These are phyloP conservation scores for Sinotaia quadrata DNA, from an alignment of 2,888 invertebrate genomes.

Conservation along the genomic window DNA sequence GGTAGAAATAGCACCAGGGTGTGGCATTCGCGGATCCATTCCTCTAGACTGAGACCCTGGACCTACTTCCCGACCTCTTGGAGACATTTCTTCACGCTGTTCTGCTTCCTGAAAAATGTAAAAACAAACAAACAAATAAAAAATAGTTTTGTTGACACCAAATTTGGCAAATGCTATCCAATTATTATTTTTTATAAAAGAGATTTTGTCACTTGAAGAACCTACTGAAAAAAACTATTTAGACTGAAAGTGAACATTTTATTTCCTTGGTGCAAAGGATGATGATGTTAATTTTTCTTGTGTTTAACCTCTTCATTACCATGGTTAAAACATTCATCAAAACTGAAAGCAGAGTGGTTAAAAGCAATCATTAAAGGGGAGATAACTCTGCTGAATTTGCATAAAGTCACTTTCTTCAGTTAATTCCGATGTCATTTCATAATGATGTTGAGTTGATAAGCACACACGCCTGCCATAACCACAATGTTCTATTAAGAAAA, in stretches of 20 bases:
- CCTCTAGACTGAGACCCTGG: constrained; percentile 46
- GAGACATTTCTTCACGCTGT: constrained; percentile 55
- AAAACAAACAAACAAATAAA: not conserved
- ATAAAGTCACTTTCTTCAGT: too few species aligned
- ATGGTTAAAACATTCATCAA: too few species aligned
- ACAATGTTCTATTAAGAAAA: too few species aligned
- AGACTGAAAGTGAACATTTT: not conserved
- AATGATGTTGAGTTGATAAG: too few species aligned
- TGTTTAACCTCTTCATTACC: too few species aligned
- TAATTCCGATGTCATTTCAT: too few species aligned
- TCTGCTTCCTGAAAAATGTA: constrained; percentile 36
- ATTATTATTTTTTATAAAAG: not conserved
- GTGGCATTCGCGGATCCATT: constrained; percentile 29
- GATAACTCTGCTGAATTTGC: too few species aligned
- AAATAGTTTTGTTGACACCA: not conserved
- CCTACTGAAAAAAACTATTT: not conserved
- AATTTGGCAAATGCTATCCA: not conserved
- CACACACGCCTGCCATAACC: too few species aligned
- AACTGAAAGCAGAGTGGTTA: too few species aligned
- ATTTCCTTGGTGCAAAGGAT: not conserved
- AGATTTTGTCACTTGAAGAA: not conserved
- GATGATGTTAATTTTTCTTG: not conserved
- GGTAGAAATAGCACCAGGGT: constrained; percentile 13
- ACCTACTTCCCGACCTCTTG: constrained; percentile 49
- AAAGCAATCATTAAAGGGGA: too few species aligned